Base-by-base conservation (phyloP, 2,888 invertebrate genomes). In the Marasmarcha lunaedactyla region DNA sequence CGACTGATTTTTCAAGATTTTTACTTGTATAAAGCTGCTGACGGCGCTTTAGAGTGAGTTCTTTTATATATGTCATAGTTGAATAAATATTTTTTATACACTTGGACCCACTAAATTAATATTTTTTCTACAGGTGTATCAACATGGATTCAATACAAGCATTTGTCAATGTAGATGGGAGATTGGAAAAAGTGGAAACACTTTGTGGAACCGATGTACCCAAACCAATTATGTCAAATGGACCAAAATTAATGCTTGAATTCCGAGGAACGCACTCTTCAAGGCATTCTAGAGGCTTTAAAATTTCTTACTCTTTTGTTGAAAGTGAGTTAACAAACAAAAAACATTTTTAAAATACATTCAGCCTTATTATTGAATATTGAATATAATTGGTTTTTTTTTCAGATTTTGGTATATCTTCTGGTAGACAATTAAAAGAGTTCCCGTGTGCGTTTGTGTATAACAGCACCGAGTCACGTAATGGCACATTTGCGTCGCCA, bases 191-290 rank as follows among this genome's bases (percentile, higher is more conserved):
- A 60, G 90, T 95, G 41, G 94, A 94, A 57, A 90, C 90, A 15
- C 93, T 93, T 63, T 98, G 98, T 65, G 96, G 95, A 5, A 86
- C 86, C 27, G 88, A 89, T 47, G 71, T 91, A 39, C 96, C 97
- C 1, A 91, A 91, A 50, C 94, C 94, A 42, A 86, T 97, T 48
- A 97, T 98, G 97, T 97, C 97, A 42, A 94, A 91, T 63, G 94
- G 94, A 33, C 92, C 93, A 37, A 87, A 91, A 57, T 84, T 98
- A 60, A 89, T 92, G 63, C 77, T 98, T 42, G 94, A 95, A 71
- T 97, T 97, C 66, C 87, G 89, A 44, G 94, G 94, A 36, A 86
- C 89, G 38, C 85, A 88, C 54, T 91, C 91, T n/a, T 91, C 92
- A 15, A 87, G 91, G 54, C 88, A 90, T 55, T 89, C 91, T 37